Percentiles rank a stretch among this genome's conserved stretches.
phyloP scores from a whole-genome alignment of 2,113 vertebrate species.

The Telmatochromis brichardi region DNA sequence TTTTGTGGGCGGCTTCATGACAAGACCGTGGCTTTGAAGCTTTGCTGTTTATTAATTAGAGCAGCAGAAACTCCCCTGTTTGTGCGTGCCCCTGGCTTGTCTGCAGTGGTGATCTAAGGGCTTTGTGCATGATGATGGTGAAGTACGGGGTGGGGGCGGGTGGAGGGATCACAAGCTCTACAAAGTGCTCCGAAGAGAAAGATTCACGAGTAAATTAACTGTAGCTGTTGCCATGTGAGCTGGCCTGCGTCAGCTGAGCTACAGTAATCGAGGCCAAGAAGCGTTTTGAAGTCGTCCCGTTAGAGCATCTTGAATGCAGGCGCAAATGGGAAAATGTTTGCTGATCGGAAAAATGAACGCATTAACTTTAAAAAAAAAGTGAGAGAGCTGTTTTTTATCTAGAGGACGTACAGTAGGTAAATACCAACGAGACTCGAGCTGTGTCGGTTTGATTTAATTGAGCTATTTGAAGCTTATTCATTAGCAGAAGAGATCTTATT shows the following conservation, averaged over 20 bases:
- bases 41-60: constrained; percentile 64
- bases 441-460: constrained; percentile 54
- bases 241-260: constrained; percentile 6
- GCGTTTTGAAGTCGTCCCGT: not conserved
- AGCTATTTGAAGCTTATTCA: constrained; percentile 59
- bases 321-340: not conserved
- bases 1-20: constrained; percentile 33
- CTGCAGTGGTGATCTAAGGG: constrained; percentile 13
- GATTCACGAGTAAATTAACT: constrained; percentile 37
- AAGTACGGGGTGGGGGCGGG: not conserved
- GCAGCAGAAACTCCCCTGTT: constrained; percentile 34
- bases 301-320: constrained; percentile 51
- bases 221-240: constrained; percentile 40
- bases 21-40: constrained; percentile 48
- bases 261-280: not conserved
- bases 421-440: constrained; percentile 20
- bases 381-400: not conserved
- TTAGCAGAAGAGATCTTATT: constrained; percentile 67
- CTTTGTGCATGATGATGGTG: constrained; percentile 8
- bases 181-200: constrained; percentile 22
- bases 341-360: not conserved
- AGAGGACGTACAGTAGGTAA: constrained; percentile 14
- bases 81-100: constrained; percentile 21
- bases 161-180: constrained; percentile 24
- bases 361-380: constrained; percentile 2